Base-by-base conservation (phyloP, 1,140 invertebrate species). In the Mylabris phalerata region DNA sequence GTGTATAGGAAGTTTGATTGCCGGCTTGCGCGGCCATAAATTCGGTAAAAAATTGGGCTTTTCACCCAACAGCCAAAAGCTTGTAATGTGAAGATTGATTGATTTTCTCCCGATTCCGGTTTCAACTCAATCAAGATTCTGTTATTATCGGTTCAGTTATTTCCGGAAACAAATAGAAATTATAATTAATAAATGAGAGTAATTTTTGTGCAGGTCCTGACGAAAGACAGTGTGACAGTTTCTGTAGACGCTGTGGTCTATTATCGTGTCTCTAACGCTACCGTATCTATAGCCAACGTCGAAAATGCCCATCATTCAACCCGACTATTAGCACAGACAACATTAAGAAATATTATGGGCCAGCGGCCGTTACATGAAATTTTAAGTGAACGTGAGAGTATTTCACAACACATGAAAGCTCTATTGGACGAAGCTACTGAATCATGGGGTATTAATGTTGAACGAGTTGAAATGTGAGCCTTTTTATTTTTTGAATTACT, bases 401-500 rank as follows among this genome's bases (percentile, higher is more conserved):
- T 98, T 67, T 94, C 92, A 32, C 87, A 88, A 55, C 88, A 88
- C 51, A 93, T 89, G 88, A 87, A 90, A 77, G 81, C 82, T 39
- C 80, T 87, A 4, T 75, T 97, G 45, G 93, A 96, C 73, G 93
- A 95, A 73, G 92, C 92, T 10, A 97, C 95, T 9, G 93, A 95
- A 70, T 87, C 90, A 24, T 97, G 95, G 94, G 95, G 95, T 13
- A 94, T 97, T 63, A 95, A 96, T 78, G 93, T 98, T 11, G 93
- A 97, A 75, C 79, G 94, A 61, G 93, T 98, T 44, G 94, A 96
- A 82, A 93, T 97, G 91, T 95, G 78, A 87, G 87, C 82, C 0
- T 61, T 52, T 51, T 42, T 42, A 4, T 11, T n/a, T 3, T 13
- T 19, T 19, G 19, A 19, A 19, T 19, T 19, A 19, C 19, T 19